These are phyloP conservation scores for Trichonephila inaurata DNA, from an alignment of 1,140 invertebrate species.

Conservation along the genomic window DNA sequence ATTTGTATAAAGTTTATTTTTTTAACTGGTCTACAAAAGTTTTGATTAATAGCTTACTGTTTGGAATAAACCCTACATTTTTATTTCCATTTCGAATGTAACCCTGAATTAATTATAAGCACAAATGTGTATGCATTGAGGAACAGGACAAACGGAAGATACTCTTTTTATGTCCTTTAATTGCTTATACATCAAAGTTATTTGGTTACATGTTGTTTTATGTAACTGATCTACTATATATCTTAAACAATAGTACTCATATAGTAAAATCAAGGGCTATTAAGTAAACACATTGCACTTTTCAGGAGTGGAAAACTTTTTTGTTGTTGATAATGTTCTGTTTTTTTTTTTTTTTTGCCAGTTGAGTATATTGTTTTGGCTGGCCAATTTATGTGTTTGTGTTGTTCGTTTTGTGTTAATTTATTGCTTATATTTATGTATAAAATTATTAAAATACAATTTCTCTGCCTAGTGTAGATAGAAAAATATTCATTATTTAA, in stretches of 20 bases:
- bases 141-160: no score
- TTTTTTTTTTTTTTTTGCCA: slow-evolving; percentile 28
- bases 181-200: background rate
- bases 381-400: slow-evolving; percentile 59
- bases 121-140: no score
- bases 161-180: no score
- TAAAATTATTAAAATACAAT: slow-evolving; percentile 41
- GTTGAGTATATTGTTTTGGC: slow-evolving; percentile 24
- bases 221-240: background rate
- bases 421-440: slow-evolving; percentile 50
- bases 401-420: slow-evolving; percentile 59
- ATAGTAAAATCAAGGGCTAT: background rate
- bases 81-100: no score
- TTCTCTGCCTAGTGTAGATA: background rate
- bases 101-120: no score
- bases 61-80: no score
- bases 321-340: slow-evolving; percentile 5
- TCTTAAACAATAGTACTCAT: no score
- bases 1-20: no score
- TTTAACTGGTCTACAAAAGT: no score
- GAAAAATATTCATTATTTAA: background rate
- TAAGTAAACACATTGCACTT: background rate
- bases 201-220: background rate
- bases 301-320: background rate
- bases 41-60: no score